Evolutionary conservation across 2,113 vertebrate species (phyloP).

Genomic region (Megaceryle torquata): DNA sequence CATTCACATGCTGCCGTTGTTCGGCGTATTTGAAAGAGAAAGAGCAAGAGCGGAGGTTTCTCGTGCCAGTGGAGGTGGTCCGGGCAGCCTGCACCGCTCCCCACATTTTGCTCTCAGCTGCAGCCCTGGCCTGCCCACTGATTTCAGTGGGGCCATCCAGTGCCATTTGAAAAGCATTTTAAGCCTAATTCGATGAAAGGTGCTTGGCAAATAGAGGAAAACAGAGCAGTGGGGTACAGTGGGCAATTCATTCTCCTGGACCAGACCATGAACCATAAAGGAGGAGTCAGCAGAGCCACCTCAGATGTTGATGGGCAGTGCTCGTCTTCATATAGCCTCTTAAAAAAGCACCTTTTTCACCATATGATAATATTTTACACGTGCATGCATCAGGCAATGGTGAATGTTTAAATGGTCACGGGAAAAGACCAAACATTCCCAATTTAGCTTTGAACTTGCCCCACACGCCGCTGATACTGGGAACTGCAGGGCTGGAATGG

Average conservation of each 20-base stretch:
- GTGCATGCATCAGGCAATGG: background rate
- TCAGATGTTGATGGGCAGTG: background rate
- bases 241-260: background rate
- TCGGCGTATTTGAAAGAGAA: background rate
- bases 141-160: background rate
- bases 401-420: background rate
- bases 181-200: background rate
- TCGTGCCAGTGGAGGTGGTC: background rate
- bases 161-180: background rate
- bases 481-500: background rate
- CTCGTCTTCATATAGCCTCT: background rate
- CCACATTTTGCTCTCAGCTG: constrained; percentile 45
- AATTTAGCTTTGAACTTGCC: background rate
- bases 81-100: background rate
- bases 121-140: background rate
- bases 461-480: background rate
- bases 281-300: background rate
- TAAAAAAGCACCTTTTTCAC: background rate
- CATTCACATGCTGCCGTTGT: background rate
- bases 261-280: background rate
- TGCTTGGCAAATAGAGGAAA: background rate
- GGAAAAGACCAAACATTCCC: background rate
- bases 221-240: background rate
- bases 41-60: background rate
- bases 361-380: background rate